phyloP scores from a whole-genome alignment of 2,113 vertebrate species.

The Pterophyllum scalare region DNA sequence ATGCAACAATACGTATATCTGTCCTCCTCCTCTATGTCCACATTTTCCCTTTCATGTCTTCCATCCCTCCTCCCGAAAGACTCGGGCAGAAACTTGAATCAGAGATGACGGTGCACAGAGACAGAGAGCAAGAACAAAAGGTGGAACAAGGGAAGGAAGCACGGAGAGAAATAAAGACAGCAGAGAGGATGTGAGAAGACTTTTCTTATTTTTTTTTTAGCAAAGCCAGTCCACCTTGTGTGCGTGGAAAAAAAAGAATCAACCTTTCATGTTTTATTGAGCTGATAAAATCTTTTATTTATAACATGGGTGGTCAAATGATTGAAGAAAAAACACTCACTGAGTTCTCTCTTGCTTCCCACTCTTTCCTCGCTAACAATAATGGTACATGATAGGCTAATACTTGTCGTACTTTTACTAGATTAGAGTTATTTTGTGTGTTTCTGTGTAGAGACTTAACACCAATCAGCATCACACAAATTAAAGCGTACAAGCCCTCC shows the following conservation, averaged over 20 bases:
- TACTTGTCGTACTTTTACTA: slow-evolving; percentile 12
- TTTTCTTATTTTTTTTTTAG: not conserved
- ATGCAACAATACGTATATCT: slow-evolving; percentile 32
- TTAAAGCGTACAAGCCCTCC: not conserved
- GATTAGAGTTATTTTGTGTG: slow-evolving; percentile 4
- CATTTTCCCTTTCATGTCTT: slow-evolving; percentile 8
- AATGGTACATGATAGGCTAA: not conserved
- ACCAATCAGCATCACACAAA: not conserved
- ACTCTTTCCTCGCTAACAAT: not conserved
- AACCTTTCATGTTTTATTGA: slow-evolving; percentile 56
- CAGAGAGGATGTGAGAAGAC: slow-evolving; percentile 18
- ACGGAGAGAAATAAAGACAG: slow-evolving; percentile 6
- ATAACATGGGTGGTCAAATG: slow-evolving; percentile 39
- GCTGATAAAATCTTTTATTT: slow-evolving; percentile 47
- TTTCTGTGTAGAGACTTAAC: not conserved
- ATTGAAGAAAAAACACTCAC: not conserved
- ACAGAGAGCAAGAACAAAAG: slow-evolving; percentile 38
- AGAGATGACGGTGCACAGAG: slow-evolving; percentile 52
- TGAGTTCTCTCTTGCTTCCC: not conserved
- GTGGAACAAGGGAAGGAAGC: slow-evolving; percentile 17
- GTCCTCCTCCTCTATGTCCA: not conserved
- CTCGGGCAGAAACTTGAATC: slow-evolving; percentile 38
- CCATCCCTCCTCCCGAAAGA: slow-evolving; percentile 25
- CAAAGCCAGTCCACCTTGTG: slow-evolving; percentile 5
- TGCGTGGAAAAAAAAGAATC: slow-evolving; percentile 8